These are phyloP conservation scores for Parotocinclus haroldoi DNA, from an alignment of 2,797 vertebrate species.

Conservation along the genomic window DNA sequence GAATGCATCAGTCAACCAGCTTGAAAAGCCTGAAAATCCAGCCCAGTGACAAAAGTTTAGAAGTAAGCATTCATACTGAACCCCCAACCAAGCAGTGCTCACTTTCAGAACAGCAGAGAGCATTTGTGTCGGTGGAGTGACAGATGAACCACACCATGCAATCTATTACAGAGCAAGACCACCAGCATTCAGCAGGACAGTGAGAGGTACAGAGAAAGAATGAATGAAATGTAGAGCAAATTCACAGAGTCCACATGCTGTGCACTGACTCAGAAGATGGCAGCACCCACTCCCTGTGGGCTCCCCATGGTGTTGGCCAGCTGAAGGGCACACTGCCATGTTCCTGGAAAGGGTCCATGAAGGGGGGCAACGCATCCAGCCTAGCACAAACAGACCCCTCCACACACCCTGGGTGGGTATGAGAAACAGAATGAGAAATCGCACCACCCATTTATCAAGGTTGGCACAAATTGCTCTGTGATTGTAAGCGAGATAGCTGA, in stretches of 20 bases:
- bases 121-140: slow-evolving; percentile 58
- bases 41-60: not conserved
- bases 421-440: slow-evolving; percentile 24
- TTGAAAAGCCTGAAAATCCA: slow-evolving; percentile 11
- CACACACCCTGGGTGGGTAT: slow-evolving; percentile 27
- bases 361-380: slow-evolving; percentile 16
- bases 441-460: slow-evolving; percentile 10
- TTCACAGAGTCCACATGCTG: not conserved
- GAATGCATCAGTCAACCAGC: not conserved
- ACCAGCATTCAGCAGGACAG: slow-evolving; percentile 52
- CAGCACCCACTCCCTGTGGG: too few relatives aligned
- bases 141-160: slow-evolving; percentile 41
- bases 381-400: slow-evolving; percentile 19
- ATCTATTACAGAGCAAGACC: slow-evolving; percentile 59
- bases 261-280: not conserved
- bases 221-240: not conserved
- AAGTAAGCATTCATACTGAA: slow-evolving; percentile 6
- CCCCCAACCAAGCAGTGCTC: not conserved
- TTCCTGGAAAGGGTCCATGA: slow-evolving; percentile 31
- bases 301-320: slow-evolving; percentile 15
- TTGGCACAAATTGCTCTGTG: slow-evolving; percentile 2
- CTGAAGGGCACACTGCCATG: slow-evolving; percentile 22
- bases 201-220: not conserved
- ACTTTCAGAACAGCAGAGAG: slow-evolving; percentile 43
- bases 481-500: not conserved